These are phyloP conservation scores for Epizoanthus rinbou DNA, from an alignment of 92 coral and sea anemone species.

Conservation along the genomic window DNA sequence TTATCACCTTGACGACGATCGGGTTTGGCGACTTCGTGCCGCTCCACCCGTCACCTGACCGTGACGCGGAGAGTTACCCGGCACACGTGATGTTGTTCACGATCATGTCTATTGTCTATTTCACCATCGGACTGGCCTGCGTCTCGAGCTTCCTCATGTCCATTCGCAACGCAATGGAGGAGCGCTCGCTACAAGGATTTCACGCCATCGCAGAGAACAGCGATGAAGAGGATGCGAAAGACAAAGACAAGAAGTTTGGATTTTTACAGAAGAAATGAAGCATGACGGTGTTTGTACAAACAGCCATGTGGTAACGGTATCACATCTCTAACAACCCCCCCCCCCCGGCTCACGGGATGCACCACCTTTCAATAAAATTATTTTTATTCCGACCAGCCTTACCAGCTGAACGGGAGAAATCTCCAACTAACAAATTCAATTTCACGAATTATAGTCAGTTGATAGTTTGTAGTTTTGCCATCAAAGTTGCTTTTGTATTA, in stretches of 20 bases:
- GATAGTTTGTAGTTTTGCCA: no score
- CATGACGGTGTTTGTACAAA: neutral
- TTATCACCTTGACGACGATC: conserved; percentile 95
- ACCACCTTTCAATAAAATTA: no score
- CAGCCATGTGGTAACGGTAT: neutral
- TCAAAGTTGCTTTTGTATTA: no score
- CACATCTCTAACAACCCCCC: neutral
- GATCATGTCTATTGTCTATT: conserved; percentile 85
- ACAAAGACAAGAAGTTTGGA: neutral
- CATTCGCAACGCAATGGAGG: conserved; percentile 94
- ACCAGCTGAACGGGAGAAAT: no score
- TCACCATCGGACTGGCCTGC: conserved; percentile 92
- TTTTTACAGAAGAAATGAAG: conserved; percentile 1
- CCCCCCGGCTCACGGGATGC: no score
- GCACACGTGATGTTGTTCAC: conserved; percentile 89
- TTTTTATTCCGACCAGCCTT: no score
- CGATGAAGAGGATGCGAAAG: conserved; percentile 58
- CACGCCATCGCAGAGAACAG: conserved; percentile 73
- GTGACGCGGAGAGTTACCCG: conserved; percentile 83
- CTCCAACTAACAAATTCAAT: no score
- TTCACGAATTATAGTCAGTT: no score
- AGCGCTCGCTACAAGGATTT: conserved; percentile 86
- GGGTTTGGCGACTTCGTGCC: conserved; percentile 99
- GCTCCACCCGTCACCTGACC: conserved; percentile 91
- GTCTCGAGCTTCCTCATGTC: conserved; percentile 95